phyloP scores from a whole-genome alignment of 2,888 invertebrate genomes.

The Caenorhabditis sp. region DNA sequence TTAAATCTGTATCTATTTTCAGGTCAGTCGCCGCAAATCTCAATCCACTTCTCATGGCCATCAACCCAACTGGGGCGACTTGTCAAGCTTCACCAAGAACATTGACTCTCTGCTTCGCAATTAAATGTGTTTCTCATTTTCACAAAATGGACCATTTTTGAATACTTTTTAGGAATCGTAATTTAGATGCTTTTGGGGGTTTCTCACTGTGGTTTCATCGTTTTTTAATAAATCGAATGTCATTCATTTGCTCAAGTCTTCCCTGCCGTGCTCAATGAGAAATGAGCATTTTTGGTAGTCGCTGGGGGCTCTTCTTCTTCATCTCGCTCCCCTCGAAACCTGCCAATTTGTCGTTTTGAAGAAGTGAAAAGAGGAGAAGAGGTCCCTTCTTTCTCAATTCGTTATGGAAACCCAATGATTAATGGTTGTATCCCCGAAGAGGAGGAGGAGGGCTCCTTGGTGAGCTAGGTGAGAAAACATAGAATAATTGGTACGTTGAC shows the following conservation, averaged over 20 bases:
- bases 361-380: conserved; percentile 2
- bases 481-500: conserved; percentile 24
- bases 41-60: conserved; percentile 13
- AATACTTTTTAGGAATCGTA: not conserved
- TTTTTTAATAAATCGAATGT: not conserved
- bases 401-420: conserved; percentile 55
- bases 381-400: conserved; percentile 15
- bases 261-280: conserved; percentile 35
- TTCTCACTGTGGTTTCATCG: not conserved
- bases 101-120: conserved; percentile 67
- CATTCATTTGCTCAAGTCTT: conserved; percentile 4
- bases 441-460: not conserved
- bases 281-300: conserved; percentile 21
- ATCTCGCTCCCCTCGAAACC: conserved; percentile 18
- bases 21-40: conserved; percentile 47
- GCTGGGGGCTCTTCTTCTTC: not conserved
- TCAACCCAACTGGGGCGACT: conserved; percentile 69
- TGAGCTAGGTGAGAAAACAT: conserved; percentile 10
- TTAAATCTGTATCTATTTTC: conserved; percentile 7
- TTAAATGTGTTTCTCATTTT: conserved; percentile 2
- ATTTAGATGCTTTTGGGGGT: not conserved
- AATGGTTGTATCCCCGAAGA: conserved; percentile 22
- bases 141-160: not conserved
- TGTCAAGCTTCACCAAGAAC: conserved; percentile 69
- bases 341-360: conserved; percentile 46